phyloP scores from a whole-genome alignment of 2,113 vertebrate species.

The Pyxicephalus adspersus region DNA sequence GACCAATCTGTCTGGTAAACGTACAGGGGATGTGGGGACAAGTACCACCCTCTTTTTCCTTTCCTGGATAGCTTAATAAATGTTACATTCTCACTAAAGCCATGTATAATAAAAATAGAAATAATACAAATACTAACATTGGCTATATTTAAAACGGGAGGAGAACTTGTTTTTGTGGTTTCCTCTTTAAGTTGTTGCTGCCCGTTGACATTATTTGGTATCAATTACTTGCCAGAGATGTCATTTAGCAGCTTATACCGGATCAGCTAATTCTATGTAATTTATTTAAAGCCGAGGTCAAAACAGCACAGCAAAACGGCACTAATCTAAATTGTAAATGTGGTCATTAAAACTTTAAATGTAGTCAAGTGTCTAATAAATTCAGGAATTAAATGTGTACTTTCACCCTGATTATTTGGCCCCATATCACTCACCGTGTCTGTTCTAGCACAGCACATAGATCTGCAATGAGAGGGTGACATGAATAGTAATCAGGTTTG shows the following conservation, averaged over 20 bases:
- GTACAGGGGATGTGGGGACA: no score
- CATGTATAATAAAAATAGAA: no score
- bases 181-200: no score
- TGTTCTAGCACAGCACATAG: not conserved
- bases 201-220: no score
- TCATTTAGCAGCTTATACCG: not conserved
- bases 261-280: not conserved
- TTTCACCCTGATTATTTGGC: not conserved
- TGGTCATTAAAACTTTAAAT: conserved; percentile 1
- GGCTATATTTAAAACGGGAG: no score
- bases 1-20: no score
- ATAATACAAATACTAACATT: no score
- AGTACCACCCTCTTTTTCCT: no score
- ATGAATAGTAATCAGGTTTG: not conserved
- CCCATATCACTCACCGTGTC: not conserved
- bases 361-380: not conserved
- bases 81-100: no score
- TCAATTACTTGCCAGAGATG: not conserved
- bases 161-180: no score
- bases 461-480: not conserved
- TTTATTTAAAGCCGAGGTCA: not conserved
- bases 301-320: not conserved
- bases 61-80: no score
- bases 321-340: conserved; percentile 12
- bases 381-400: not conserved